These are phyloP conservation scores for Blennius ocellaris DNA, from an alignment of 2,113 vertebrate genomes.

Conservation along the genomic window DNA sequence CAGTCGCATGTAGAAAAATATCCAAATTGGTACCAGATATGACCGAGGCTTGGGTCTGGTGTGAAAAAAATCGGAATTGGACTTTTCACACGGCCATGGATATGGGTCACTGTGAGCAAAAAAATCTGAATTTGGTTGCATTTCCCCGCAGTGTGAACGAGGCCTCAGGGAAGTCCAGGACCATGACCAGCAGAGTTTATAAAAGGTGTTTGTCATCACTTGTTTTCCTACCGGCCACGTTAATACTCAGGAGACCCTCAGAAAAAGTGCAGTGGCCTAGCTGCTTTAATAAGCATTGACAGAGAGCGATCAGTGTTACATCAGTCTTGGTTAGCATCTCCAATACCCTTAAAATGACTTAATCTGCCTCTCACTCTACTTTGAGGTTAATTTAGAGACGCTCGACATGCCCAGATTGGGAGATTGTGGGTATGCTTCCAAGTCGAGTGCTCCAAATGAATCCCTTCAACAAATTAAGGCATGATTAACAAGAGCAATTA, in stretches of 20 bases:
- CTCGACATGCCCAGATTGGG: slow-evolving; percentile 54
- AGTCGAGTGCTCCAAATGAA: slow-evolving; percentile 65
- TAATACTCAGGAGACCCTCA: neutral
- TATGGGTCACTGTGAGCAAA: too few relatives aligned
- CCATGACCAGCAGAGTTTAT: neutral
- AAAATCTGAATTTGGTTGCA: too few relatives aligned
- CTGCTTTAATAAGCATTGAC: slow-evolving; percentile 31
- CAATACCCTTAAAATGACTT: slow-evolving; percentile 51
- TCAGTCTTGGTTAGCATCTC: slow-evolving; percentile 31
- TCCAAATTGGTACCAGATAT: too few relatives aligned
- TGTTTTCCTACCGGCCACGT: neutral
- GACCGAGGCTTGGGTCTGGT: too few relatives aligned
- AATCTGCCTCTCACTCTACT: slow-evolving; percentile 64
- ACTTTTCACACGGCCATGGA: too few relatives aligned
- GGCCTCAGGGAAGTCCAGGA: neutral
- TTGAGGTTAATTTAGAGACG: slow-evolving; percentile 63
- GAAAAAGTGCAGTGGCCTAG: neutral
- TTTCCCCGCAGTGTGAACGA: too few relatives aligned
- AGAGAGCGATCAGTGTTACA: slow-evolving; percentile 20
- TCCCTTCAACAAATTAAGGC: slow-evolving; percentile 80
- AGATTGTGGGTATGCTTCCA: slow-evolving; percentile 61
- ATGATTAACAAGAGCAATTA: slow-evolving; percentile 83
- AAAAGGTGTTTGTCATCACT: neutral
- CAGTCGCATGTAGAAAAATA: too few relatives aligned
- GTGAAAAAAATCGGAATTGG: too few relatives aligned